Evolutionary conservation across 2,113 vertebrate genomes (phyloP).

Genomic region (Chaenocephalus aceratus): DNA sequence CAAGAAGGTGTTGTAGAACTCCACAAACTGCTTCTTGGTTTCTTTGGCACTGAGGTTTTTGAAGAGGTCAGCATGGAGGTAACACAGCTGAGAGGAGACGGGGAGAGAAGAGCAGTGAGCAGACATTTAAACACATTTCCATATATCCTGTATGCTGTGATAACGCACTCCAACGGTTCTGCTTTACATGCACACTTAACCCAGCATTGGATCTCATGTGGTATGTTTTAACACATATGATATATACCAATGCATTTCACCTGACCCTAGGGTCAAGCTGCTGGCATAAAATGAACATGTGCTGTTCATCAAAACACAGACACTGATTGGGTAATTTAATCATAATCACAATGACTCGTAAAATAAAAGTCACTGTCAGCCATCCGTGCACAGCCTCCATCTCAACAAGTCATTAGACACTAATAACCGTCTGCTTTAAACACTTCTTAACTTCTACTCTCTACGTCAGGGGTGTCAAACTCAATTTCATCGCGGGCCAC

Average conservation of each 20-base stretch:
- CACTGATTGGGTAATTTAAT: constrained; percentile 1
- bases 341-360: neutral
- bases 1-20: constrained; percentile 91
- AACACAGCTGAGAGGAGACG: constrained; percentile 86
- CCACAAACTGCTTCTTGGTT: constrained; percentile 89
- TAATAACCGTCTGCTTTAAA: neutral
- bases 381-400: neutral
- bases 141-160: neutral
- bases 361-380: neutral
- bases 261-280: neutral
- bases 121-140: neutral
- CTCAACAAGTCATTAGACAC: neutral
- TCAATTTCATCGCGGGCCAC: too few relatives aligned
- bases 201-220: too few relatives aligned
- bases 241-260: neutral
- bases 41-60: constrained; percentile 87
- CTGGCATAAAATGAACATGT: constrained; percentile 1
- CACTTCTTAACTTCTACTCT: constrained; percentile 3
- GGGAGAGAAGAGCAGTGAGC: constrained; percentile 2
- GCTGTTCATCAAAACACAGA: constrained; percentile 5
- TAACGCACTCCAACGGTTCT: neutral
- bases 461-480: neutral
- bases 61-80: constrained; percentile 89
- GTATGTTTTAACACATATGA: too few relatives aligned
- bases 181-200: neutral